Percentiles rank a stretch among this genome's conserved stretches.
phyloP scores from a whole-genome alignment of 53 echinoderm and acorn worm genomes.

The Pentamera pediparva region DNA sequence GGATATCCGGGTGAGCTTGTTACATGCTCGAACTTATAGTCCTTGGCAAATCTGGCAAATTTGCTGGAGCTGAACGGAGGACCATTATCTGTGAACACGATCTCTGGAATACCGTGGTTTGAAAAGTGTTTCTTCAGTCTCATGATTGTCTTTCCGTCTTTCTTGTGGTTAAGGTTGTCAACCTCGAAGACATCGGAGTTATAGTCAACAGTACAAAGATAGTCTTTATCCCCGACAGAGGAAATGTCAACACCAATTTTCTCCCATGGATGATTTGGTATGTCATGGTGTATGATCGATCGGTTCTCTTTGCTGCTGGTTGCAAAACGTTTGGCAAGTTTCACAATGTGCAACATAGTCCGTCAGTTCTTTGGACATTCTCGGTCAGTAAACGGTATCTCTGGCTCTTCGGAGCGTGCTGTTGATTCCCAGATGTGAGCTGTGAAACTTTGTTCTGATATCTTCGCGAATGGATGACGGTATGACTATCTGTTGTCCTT shows the following conservation, averaged over 20 bases:
- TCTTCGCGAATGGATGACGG: conserved; percentile 35
- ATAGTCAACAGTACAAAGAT: conserved; percentile 52
- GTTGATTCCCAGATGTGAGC: conserved; percentile 46
- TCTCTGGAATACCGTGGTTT: conserved; percentile 46
- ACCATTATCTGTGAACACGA: conserved; percentile 42
- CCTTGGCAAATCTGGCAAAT: conserved; percentile 30
- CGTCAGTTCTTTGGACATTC: conserved; percentile 38
- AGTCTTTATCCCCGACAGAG: conserved; percentile 25
- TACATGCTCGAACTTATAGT: conserved; percentile 22
- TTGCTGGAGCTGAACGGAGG: conserved; percentile 38
- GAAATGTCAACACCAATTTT: conserved; percentile 46
- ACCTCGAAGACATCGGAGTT: conserved; percentile 54
- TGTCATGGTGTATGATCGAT: conserved; percentile 35
- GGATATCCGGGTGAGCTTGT: conserved; percentile 48
- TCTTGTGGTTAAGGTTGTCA: conserved; percentile 39
- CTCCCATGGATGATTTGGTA: conserved; percentile 44
- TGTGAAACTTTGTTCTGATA: conserved; percentile 54
- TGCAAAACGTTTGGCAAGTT: conserved; percentile 30
- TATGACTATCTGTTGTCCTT: conserved; percentile 33
- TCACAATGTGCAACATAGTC: conserved; percentile 48
- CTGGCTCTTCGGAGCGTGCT: conserved; percentile 54
- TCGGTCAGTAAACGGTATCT: conserved; percentile 56
- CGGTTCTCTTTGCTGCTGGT: conserved; percentile 36
- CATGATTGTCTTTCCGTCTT: conserved; percentile 43
- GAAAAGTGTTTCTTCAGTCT: conserved; percentile 38